Evolutionary conservation across 1,140 invertebrate species (phyloP), one percentile per base, ranked within the genome.

Genomic region (Batillaria attramentaria): DNA sequence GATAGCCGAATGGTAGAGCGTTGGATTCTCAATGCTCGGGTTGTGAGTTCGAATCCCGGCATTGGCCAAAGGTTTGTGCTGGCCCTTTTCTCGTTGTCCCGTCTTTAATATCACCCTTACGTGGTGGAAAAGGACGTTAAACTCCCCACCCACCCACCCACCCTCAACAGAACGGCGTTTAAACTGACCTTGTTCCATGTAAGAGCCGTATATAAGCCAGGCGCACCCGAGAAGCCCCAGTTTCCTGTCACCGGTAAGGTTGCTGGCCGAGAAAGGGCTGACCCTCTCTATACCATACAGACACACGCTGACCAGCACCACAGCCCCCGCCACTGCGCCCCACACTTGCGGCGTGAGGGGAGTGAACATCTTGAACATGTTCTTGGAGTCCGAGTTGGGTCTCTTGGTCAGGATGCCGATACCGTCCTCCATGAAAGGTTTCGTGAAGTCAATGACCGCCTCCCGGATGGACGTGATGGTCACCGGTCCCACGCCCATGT

Each of bases 391-490:
- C 1, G 43, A 42, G 16, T 82, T 46, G 6, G 81, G 78, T 62
- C 77, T 81, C 31, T 74, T 81, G 18, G 81, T 84, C 1, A 87
- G 77, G 37, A 87, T 85, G 3, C 86, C 84, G 2, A 76, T 70
- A 3, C 85, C 84, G 24, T 87, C 86, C 62, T 85, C 85, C 42
- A 81, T 77, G 65, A 76, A 86, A 1, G 86, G 84, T 62, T 77
- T 83, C 16, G 85, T 83, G 73, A 87, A 88, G 65, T 87, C 87
- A 24, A 88, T 80, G 3, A 87, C 86, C 0, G 62, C 33, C 60
- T 85, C 84, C 42, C 87, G 77, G 10, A 79, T 43, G 20, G 80
- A 50, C 6, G 86, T 87, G 35, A 88, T 84, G 16, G 86, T 85
- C 41, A 88, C 82, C 0, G 85, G 84, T 31, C 84, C 87, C n/a